Evolutionary conservation across 2,113 vertebrate species (phyloP).

Genomic region (Seriola quinqueradiata): DNA sequence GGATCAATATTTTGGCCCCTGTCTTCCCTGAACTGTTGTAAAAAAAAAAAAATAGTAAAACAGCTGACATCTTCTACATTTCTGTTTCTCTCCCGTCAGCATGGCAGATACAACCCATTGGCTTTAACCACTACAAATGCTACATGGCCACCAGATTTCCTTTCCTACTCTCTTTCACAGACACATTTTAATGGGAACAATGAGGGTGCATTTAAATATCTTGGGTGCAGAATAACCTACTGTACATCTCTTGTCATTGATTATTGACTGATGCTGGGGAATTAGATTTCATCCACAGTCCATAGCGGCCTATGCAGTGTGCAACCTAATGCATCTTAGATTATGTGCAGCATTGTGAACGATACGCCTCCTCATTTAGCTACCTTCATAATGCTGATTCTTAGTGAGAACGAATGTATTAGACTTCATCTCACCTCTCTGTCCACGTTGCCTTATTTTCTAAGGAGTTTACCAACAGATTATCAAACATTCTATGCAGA

Average conservation of each 20-base stretch:
- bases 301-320: conserved; percentile 38
- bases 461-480: neutral
- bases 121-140: conserved; percentile 18
- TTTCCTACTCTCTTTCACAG: neutral
- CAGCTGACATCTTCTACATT: conserved; percentile 74
- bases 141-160: conserved; percentile 46
- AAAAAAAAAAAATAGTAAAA: conserved; percentile 70
- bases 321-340: conserved; percentile 34
- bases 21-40: conserved; percentile 69
- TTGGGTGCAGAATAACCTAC: conserved; percentile 16
- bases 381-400: conserved; percentile 18
- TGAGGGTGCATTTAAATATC: conserved; percentile 25
- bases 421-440: neutral
- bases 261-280: conserved; percentile 53
- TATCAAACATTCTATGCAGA: conserved; percentile 10
- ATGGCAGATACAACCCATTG: conserved; percentile 35
- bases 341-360: conserved; percentile 34
- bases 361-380: conserved; percentile 7
- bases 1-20: conserved; percentile 75
- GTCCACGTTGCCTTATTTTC: neutral
- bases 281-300: conserved; percentile 64
- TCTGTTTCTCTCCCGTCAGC: conserved; percentile 67
- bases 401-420: neutral
- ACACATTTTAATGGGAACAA: neutral
- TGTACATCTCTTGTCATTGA: conserved; percentile 43